Evolutionary conservation across 2,113 vertebrate species (phyloP).

Genomic region (Accipiter virgatus): DNA sequence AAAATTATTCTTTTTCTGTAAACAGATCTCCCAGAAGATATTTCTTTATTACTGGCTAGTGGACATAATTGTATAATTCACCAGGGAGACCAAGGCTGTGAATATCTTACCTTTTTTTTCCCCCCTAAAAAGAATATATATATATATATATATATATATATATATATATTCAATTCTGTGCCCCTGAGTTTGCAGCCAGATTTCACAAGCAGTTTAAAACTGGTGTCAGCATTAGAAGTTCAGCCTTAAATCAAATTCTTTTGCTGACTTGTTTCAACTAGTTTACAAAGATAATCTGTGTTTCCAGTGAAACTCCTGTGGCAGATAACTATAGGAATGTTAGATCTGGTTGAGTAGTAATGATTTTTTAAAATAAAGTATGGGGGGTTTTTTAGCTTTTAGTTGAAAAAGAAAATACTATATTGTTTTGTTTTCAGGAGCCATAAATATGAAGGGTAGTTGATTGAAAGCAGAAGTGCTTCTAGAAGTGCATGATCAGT

Average conservation of each 20-base stretch:
- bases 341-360: not conserved
- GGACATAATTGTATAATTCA: not conserved
- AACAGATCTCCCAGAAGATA: not conserved
- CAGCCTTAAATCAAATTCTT: not conserved
- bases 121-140: too few relatives aligned
- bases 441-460: not conserved
- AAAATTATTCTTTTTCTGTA: not conserved
- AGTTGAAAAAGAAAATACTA: not conserved
- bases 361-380: not conserved
- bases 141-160: too few relatives aligned
- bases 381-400: not conserved
- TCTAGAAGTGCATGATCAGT: not conserved
- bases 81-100: not conserved
- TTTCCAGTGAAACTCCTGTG: not conserved
- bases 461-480: not conserved
- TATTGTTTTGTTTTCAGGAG: not conserved
- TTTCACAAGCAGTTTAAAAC: not conserved
- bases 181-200: not conserved
- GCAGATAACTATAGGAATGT: not conserved
- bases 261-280: not conserved
- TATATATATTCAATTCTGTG: not conserved
- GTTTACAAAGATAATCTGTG: not conserved
- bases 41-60: not conserved
- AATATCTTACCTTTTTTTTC: not conserved
- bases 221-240: not conserved